A percentile compares a stretch with the other conserved stretches of the same genome.
These are phyloP conservation scores for Lagenorhynchus albirostris DNA, from an alignment of 2,113 vertebrate species.

Conservation along the genomic window DNA sequence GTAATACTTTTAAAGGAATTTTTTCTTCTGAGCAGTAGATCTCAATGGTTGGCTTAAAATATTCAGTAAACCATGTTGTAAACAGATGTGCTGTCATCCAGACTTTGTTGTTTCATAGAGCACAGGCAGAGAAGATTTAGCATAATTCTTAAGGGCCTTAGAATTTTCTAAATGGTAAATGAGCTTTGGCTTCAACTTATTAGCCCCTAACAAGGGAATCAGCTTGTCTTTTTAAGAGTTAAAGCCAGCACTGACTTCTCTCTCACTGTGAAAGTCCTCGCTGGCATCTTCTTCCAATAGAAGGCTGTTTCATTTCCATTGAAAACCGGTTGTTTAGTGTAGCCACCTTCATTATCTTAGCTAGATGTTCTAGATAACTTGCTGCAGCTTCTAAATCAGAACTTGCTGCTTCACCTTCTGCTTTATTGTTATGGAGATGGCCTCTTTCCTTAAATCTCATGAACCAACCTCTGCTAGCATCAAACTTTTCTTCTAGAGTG, in stretches of 20 bases:
- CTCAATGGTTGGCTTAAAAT: background rate
- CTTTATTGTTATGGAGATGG: background rate
- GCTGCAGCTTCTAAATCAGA: background rate
- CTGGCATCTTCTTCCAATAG: background rate
- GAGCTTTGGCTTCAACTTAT: background rate
- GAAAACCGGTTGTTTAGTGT: background rate
- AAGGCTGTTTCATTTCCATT: background rate
- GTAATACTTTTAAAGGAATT: background rate
- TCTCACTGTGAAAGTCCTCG: background rate
- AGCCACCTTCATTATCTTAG: background rate
- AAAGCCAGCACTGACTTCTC: background rate
- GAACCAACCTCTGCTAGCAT: too few species aligned
- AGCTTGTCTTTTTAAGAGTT: background rate
- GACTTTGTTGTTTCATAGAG: background rate
- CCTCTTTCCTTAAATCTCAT: background rate
- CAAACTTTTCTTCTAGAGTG: too few species aligned
- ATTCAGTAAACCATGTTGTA: background rate
- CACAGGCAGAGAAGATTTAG: background rate
- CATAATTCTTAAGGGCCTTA: background rate
- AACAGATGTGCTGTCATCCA: background rate
- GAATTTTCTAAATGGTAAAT: background rate
- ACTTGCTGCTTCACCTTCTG: background rate
- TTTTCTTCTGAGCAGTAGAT: background rate
- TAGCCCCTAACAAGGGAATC: background rate
- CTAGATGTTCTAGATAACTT: background rate